Conservation (phyloP, 2,888 invertebrate genomes). For the Leptopilina drosophilae region DNA sequence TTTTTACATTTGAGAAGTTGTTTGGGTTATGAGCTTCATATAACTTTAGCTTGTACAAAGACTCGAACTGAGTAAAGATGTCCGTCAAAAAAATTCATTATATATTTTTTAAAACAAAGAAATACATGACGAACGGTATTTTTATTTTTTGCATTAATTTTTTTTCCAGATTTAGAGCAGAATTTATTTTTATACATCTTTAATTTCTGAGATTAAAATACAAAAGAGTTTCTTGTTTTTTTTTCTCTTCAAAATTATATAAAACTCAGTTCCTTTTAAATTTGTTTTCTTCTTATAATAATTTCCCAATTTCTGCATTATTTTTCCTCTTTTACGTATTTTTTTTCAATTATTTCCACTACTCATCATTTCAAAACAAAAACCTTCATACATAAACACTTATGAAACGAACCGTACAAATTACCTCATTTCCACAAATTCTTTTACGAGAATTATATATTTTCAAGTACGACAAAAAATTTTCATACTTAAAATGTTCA, state of each 20-base stretch:
- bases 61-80: no score
- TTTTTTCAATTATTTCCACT: conserved; percentile 6
- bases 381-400: background rate
- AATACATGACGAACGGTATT: no score
- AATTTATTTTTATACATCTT: no score
- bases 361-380: conserved; percentile 11
- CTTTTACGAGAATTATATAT: background rate
- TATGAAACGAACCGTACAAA: conserved; percentile 3
- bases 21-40: no score
- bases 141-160: no score
- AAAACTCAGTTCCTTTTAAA: background rate
- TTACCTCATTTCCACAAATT: conserved; percentile 17
- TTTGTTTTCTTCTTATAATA: background rate
- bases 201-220: no score
- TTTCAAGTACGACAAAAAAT: background rate
- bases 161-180: no score
- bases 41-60: no score
- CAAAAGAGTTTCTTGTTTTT: no score
- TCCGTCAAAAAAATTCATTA: no score
- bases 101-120: no score
- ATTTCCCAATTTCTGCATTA: background rate
- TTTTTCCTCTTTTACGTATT: background rate
- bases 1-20: no score
- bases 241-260: background rate
- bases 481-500: background rate